Evolutionary conservation across 2,888 invertebrate genomes (phyloP).

Genomic region (Orchesella flavescens): DNA sequence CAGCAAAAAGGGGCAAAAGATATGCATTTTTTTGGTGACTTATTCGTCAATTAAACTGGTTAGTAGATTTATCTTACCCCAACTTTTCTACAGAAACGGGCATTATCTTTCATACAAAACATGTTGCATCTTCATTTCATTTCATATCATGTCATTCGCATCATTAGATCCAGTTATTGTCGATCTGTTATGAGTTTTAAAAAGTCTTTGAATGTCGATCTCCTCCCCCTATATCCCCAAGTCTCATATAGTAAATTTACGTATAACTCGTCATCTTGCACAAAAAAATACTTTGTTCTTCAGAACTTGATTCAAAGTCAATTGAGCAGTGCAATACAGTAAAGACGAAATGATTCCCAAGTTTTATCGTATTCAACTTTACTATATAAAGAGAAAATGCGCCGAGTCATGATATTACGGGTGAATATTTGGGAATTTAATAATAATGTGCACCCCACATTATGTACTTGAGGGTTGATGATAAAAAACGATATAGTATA

Average conservation of each 20-base stretch:
- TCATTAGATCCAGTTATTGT: conserved; percentile 64
- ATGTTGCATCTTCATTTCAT: not conserved
- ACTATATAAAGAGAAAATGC: conserved; percentile 44
- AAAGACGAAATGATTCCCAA: not conserved
- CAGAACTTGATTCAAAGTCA: conserved; percentile 1
- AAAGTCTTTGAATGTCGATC: too few relatives aligned
- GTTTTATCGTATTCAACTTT: conserved; percentile 3
- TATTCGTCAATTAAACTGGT: conserved; percentile 6
- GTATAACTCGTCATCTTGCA: too few relatives aligned
- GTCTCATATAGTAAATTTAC: too few relatives aligned
- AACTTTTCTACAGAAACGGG: too few relatives aligned
- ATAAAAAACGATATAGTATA: not conserved
- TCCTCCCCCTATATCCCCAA: too few relatives aligned
- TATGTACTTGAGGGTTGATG: conserved; percentile 37
- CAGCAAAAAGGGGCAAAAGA: not conserved
- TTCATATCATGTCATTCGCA: conserved; percentile 31
- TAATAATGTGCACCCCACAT: conserved; percentile 45
- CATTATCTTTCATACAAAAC: too few relatives aligned
- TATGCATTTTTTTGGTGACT: not conserved
- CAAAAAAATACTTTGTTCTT: not conserved
- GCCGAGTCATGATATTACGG: conserved; percentile 58
- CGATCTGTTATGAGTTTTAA: conserved; percentile 11
- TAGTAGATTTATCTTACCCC: too few relatives aligned
- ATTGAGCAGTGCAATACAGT: conserved; percentile 1
- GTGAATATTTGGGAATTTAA: conserved; percentile 55